Evolutionary conservation across 2,797 vertebrate genomes (phyloP), one percentile per base, ranked within the genome.

Genomic region (Sebastes oblongus): DNA sequence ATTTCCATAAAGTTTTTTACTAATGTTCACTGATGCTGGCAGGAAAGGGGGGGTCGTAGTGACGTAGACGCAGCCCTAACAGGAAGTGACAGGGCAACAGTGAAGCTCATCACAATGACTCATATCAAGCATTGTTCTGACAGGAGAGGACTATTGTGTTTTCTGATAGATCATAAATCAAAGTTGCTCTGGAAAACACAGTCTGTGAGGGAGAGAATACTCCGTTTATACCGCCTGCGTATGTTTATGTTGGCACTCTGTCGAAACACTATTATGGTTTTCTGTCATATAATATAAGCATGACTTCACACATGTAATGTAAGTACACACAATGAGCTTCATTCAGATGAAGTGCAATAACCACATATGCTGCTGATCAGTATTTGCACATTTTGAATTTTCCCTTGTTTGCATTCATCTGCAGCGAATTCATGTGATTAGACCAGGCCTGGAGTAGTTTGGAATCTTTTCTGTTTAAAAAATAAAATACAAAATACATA

Each of bases 71-170:
- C 54, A 84, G 56, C 24, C 32, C 46, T 55, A 78, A 78, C 89
- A 91, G 90, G 89, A 92, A 90, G 90, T 90, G 84, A 91, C 80
- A 78, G 68, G 30, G 79, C 83, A 84, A 66, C 60, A 82, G 67
- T 56, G 34, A 75, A 79, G 66, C 52, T 88, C 83, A 85, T 88
- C 82, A 84, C 59, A 16, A 1, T 90, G 85, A 89, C 60, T 85
- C 70, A 83, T 75, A 66, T 32, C 81, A 65, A 74, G 80, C 78
- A 75, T 89, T 77, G 56, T 24, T 82, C 29, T 61, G 25, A 30
- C 54, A 70, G 75, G 24, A 74, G 59, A 62, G 12, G 12, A 24
- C 61, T 77, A n/a, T 72, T 87, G 72, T 87, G n/a, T 59, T 75
- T 59, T 77, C 16, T 72, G 8, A 42, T 62, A 11, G 39, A 60